Base-by-base conservation (phyloP, 2,888 invertebrate species). In the Chaitophorus viminalis region DNA sequence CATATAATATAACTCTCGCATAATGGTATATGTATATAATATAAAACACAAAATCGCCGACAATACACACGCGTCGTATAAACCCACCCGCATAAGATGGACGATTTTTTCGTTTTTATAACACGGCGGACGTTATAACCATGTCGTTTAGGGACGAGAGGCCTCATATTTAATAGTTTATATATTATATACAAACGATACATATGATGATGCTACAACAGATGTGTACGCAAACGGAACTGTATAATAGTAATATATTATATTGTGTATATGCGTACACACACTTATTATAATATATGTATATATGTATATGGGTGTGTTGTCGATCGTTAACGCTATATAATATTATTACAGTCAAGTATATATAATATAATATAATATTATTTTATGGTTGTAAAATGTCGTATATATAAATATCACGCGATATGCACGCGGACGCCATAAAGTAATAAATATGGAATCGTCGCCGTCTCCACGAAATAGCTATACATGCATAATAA, bases 361-460 rank as follows among this genome's bases (percentile, higher is more conserved):
- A 75, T 75, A 33, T 74, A 75, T 74, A 74, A 74, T 39, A n/a
- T 6, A 36, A 36, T 74, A 39, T 75, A 17, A 31, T 74, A 36
- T 74, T 75, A 39, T 75, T 75, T 75, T 75, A 75, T 75, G 36
- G 75, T 31, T 75, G 17, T 39, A 75, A 36, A 39, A 36, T 46
- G 46, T 46, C 46, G 46, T 46, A 46, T 46, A 36, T 36, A 46
- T 11, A 14, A 46, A 46, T 46, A 46, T 46, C 46, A 75, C 74
- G 60, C 21, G 60, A 60, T 60, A 25, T 3, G 29, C 31, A 33
- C n/a, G 18, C 36, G 39, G 75, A 75, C 54, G 84, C 65, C 39
- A 76, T 84, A 84, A 84, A 84, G 76, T 31, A 84, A 84, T 84
- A 84, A 84, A 33, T 3, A 70, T 29, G 70, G 31, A 70, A 70